Percentiles rank a stretch among this genome's conserved stretches.
These are phyloP conservation scores for Campylorhamphus procurvoides DNA, from an alignment of 2,113 vertebrate genomes.

Conservation along the genomic window DNA sequence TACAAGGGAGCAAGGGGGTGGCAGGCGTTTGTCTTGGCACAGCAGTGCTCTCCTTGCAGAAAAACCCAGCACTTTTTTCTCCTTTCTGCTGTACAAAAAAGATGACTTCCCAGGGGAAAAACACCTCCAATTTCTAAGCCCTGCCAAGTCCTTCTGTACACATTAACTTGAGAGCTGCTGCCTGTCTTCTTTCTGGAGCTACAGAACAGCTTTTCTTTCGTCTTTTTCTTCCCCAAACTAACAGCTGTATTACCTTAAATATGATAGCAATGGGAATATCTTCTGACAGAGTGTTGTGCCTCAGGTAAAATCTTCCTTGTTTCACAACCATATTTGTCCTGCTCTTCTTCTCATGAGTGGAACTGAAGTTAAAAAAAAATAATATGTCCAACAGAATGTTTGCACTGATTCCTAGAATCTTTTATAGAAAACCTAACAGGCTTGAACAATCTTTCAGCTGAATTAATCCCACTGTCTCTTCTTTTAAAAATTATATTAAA, in stretches of 20 bases:
- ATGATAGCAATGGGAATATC: slow-evolving; percentile 97
- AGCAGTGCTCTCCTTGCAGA: not conserved
- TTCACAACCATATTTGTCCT: slow-evolving; percentile 96
- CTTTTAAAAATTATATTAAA: not conserved
- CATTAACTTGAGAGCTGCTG: not conserved
- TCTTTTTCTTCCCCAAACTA: not conserved
- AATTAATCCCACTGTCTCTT: not conserved
- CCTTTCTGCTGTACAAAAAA: not conserved
- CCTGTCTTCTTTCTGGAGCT: not conserved
- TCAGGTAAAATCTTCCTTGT: slow-evolving; percentile 93
- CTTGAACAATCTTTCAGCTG: not conserved
- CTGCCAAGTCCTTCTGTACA: not conserved
- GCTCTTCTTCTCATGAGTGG: slow-evolving; percentile 98
- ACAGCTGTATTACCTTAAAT: slow-evolving; percentile 86
- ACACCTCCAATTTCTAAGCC: not conserved
- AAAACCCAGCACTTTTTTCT: not conserved
- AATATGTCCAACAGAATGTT: not conserved
- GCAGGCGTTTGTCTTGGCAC: not conserved
- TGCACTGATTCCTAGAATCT: not conserved
- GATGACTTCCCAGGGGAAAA: not conserved
- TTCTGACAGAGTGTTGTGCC: slow-evolving; percentile 95
- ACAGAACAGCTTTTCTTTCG: not conserved
- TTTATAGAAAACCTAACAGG: not conserved
- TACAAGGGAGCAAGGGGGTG: not conserved
- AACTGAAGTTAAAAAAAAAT: slow-evolving; percentile 76